Evolutionary conservation across 2,113 vertebrate genomes (phyloP), one percentile per base, ranked within the genome.

Genomic region (Pelobates fuscus): DNA sequence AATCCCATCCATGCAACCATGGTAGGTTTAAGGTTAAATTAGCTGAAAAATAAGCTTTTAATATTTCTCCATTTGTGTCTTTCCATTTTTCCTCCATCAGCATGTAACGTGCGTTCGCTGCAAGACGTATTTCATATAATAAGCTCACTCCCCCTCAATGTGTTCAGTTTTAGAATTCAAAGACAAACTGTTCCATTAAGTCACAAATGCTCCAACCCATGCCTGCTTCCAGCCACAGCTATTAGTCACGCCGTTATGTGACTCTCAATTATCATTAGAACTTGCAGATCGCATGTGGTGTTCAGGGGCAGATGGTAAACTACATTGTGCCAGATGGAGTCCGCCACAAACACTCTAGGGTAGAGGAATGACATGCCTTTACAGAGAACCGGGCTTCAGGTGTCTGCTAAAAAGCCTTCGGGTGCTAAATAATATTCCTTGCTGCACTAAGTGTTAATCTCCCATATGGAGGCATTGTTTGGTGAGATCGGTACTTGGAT

Each of bases 171-270:
- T 72, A 71, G 25, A 62, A 57, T 43, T 70, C 52, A 24, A 61
- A 71, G 70, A 72, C 70, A 72, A 55, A 72, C 43, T 72, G 70
- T 72, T 72, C 70, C 49, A n/a, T 63, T 58, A 27, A 72, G 26
- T 62, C 32, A 44, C 60, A 58, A 66, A 59, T 8, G 23, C 54
- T 30, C 27, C 18, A 66, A 41, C 63, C 37, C 11, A 2, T 59
- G 32, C 37, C n/a, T 66, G 37, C 49, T 57, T 74, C 11, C 44
- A 46, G 63, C 43, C 24, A 30, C 25, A 43, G 37, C 32, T 25
- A 58, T 67, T 46, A 67, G 72, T 76, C 63, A 76, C 55, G 66
- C 24, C 6, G 37, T 58, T 49, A 1, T 59, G 55, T 76, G 72
- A 67, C 64, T 76, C 60, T 49, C 30, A 57, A 20, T 75, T 66